phyloP scores from a whole-genome alignment of 37 sponge, comb jelly and placozoan genomes.

The Spongia lamella region DNA sequence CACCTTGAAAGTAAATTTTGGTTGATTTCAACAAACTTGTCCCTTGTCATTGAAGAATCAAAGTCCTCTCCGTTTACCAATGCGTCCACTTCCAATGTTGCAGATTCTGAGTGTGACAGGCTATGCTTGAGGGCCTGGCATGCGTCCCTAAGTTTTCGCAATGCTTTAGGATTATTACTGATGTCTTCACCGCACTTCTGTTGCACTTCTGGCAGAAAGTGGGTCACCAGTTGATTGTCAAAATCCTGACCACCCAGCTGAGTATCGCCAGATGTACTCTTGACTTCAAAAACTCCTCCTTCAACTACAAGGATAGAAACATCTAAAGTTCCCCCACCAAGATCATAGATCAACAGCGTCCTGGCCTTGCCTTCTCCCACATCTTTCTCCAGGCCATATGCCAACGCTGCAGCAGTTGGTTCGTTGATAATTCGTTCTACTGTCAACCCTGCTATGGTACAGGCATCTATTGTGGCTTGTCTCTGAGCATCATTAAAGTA shows the following conservation, averaged over 20 bases:
- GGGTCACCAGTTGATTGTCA: slow-evolving; percentile 77
- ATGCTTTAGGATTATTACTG: slow-evolving; percentile 66
- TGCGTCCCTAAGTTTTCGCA: slow-evolving; percentile 82
- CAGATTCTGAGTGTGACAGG: slow-evolving; percentile 81
- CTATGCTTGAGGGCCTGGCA: slow-evolving; percentile 85
- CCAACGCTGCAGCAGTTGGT: slow-evolving; percentile 96
- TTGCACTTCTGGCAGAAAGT: slow-evolving; percentile 71
- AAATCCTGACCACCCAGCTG: slow-evolving; percentile 92
- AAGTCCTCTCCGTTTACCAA: slow-evolving; percentile 86
- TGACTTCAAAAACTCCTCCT: slow-evolving; percentile 84
- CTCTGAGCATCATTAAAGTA: slow-evolving; percentile 97
- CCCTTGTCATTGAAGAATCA: slow-evolving; percentile 79
- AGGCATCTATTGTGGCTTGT: slow-evolving; percentile 94
- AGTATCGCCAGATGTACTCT: slow-evolving; percentile 91
- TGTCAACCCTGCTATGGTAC: slow-evolving; percentile 78
- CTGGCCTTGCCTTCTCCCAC: slow-evolving; percentile 1
- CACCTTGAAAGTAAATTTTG: slow-evolving; percentile 65
- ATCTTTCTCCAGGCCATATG: slow-evolving; percentile 89
- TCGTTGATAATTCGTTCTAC: slow-evolving; percentile 96
- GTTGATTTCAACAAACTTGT: slow-evolving; percentile 77
- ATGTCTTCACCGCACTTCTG: slow-evolving; percentile 72
- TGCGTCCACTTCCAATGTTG: slow-evolving; percentile 80
- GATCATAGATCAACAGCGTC: slow-evolving; percentile 85
- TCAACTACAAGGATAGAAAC: slow-evolving; percentile 83
- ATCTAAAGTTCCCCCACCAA: slow-evolving; percentile 94